Evolutionary conservation across 64 coral and sea anemone genomes (phyloP).

Genomic region (Montipora capricornis): DNA sequence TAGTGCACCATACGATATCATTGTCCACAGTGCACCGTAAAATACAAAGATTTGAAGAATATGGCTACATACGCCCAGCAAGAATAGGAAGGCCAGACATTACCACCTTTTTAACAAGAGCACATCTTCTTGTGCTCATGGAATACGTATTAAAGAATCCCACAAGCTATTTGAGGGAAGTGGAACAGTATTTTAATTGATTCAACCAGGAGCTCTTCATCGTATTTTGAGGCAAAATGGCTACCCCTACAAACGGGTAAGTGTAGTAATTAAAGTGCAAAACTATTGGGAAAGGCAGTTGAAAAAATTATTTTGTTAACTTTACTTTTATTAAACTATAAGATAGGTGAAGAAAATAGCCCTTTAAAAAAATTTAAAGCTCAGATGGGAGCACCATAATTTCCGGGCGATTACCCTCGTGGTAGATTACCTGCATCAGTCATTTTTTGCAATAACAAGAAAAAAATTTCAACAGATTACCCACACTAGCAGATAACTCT

Average conservation of each 20-base stretch:
- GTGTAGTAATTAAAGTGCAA: too few relatives aligned
- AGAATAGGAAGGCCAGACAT: constrained; percentile 60
- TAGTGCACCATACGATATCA: constrained; percentile 9
- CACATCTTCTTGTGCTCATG: constrained; percentile 48
- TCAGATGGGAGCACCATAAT: neutral
- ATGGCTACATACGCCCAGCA: constrained; percentile 46
- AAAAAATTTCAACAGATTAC: too few relatives aligned
- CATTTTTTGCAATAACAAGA: too few relatives aligned
- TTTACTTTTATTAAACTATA: too few relatives aligned
- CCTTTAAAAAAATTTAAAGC: constrained; percentile 27
- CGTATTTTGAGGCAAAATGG: constrained; percentile 19
- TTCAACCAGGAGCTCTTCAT: constrained; percentile 3
- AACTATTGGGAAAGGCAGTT: too few relatives aligned
- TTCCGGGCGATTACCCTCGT: too few relatives aligned
- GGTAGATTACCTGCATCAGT: too few relatives aligned
- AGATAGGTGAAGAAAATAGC: neutral
- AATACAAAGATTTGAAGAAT: constrained; percentile 27
- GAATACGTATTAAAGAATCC: constrained; percentile 36
- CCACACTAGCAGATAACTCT: too few relatives aligned
- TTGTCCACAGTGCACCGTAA: constrained; percentile 24
- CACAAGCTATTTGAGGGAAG: constrained; percentile 28
- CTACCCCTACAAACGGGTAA: neutral
- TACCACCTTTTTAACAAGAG: constrained; percentile 42
- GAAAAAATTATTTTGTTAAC: too few relatives aligned
- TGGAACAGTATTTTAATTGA: constrained; percentile 18